A percentile compares a stretch with the other conserved stretches of the same genome.
These are phyloP conservation scores for Falcunculus frontatus DNA, from an alignment of 2,113 vertebrate genomes.

Conservation along the genomic window DNA sequence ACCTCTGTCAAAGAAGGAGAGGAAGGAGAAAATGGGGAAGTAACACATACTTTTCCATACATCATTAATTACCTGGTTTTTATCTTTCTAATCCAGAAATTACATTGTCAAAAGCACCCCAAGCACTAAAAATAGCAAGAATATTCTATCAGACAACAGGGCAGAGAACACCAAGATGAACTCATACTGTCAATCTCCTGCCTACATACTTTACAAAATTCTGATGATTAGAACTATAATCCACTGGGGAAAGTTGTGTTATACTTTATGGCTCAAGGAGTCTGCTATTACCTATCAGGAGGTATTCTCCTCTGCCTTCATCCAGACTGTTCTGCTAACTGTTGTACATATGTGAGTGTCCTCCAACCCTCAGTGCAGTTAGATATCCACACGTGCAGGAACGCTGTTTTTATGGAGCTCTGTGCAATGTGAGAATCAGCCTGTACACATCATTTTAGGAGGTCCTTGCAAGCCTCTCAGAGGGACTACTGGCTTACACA, in stretches of 20 bases:
- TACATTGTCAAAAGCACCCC: constrained; percentile 59
- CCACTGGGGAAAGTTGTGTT: not conserved
- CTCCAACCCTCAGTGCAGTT: not conserved
- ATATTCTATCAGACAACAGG: not conserved
- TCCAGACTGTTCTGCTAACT: not conserved
- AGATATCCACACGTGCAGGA: not conserved
- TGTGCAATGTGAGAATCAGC: rapidly evolving
- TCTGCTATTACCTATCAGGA: not conserved
- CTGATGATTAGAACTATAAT: not conserved
- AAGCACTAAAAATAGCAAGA: not conserved
- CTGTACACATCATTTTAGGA: not conserved
- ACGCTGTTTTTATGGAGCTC: not conserved
- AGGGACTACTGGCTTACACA: not conserved
- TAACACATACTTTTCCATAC: not conserved
- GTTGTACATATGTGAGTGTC: rapidly evolving
- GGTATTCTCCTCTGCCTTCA: not conserved
- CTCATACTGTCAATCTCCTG: not conserved
- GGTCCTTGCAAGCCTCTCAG: not conserved
- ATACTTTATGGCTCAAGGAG: not conserved
- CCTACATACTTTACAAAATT: not conserved
- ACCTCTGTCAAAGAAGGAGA: not conserved
- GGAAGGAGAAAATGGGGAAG: not conserved
- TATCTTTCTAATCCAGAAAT: not conserved
- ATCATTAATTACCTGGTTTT: constrained; percentile 50
- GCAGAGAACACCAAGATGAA: not conserved